Evolutionary conservation across 1,140 invertebrate species (phyloP).

Genomic region (Drosophila varians): DNA sequence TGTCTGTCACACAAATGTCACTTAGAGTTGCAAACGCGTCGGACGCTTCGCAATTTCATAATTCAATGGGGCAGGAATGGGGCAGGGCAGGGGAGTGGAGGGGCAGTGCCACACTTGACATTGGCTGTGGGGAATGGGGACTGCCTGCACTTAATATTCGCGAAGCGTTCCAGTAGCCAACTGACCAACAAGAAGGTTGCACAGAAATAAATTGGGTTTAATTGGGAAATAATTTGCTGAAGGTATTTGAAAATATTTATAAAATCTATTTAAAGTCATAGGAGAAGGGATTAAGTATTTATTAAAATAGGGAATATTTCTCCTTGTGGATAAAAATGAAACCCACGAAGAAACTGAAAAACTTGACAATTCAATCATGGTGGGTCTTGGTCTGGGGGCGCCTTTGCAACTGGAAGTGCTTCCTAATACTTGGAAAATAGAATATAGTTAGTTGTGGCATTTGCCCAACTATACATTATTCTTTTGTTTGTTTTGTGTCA

Average conservation of each 20-base stretch:
- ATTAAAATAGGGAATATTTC: not conserved
- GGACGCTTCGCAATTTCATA: constrained; percentile 75
- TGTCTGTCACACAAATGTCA: constrained; percentile 80
- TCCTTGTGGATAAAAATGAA: not conserved
- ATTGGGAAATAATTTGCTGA: not conserved
- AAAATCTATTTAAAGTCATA: not conserved
- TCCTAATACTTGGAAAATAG: constrained; percentile 23
- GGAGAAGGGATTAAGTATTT: too few species aligned
- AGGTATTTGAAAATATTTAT: not conserved
- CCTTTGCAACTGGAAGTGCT: constrained; percentile 34
- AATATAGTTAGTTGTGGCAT: constrained; percentile 33
- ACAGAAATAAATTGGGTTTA: constrained; percentile 8
- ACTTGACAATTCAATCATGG: constrained; percentile 74
- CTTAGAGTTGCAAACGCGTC: constrained; percentile 67
- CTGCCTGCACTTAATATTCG: constrained; percentile 28
- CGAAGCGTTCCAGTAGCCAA: constrained; percentile 21
- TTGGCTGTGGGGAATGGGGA: constrained; percentile 11
- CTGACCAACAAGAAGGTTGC: constrained; percentile 28
- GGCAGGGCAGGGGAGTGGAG: too few species aligned
- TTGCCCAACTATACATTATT: constrained; percentile 1
- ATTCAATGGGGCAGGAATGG: constrained; percentile 61
- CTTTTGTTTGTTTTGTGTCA: constrained; percentile 67
- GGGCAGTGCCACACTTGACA: constrained; percentile 12
- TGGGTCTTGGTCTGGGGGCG: not conserved
- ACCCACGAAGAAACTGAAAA: constrained; percentile 6